Evolutionary conservation across 2,888 invertebrate genomes (phyloP).

Genomic region (Brassicogethes aeneus): DNA sequence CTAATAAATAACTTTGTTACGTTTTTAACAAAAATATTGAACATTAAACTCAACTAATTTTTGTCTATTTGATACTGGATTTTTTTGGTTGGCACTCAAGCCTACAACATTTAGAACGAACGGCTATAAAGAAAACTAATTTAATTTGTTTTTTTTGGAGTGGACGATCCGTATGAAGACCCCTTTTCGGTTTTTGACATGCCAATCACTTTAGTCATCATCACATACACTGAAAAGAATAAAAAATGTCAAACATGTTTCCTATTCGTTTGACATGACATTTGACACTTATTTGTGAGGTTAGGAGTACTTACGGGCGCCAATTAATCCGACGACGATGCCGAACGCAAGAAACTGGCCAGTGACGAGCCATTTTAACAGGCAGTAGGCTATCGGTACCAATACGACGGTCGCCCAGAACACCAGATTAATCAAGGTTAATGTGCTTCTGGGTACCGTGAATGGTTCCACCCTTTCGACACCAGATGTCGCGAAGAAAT

Average conservation of each 20-base stretch:
- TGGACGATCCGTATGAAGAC: conserved; percentile 67
- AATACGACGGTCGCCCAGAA: conserved; percentile 62
- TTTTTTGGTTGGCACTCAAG: no score
- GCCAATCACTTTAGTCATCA: conserved; percentile 71
- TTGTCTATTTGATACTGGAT: conserved; percentile 8
- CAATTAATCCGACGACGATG: conserved; percentile 59
- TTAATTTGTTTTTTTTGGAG: conserved; percentile 41
- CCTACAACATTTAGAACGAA: no score
- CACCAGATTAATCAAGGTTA: conserved; percentile 61
- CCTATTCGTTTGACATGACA: neutral
- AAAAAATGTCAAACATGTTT: conserved; percentile 1
- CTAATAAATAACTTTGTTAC: no score
- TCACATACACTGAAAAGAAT: conserved; percentile 59
- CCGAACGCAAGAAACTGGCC: conserved; percentile 64
- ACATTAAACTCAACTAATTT: no score
- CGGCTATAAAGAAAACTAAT: no score
- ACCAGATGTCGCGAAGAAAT: conserved; percentile 71
- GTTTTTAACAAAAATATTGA: no score
- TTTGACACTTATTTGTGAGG: neutral
- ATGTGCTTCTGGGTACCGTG: conserved; percentile 49
- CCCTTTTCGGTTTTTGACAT: conserved; percentile 79
- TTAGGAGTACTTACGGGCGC: conserved; percentile 69
- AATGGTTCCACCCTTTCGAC: conserved; percentile 54
- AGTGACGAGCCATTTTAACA: conserved; percentile 57
- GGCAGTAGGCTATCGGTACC: conserved; percentile 62